These are phyloP conservation scores for Drosophila fuyamai DNA, from an alignment of 1,140 invertebrate species.

Conservation along the genomic window DNA sequence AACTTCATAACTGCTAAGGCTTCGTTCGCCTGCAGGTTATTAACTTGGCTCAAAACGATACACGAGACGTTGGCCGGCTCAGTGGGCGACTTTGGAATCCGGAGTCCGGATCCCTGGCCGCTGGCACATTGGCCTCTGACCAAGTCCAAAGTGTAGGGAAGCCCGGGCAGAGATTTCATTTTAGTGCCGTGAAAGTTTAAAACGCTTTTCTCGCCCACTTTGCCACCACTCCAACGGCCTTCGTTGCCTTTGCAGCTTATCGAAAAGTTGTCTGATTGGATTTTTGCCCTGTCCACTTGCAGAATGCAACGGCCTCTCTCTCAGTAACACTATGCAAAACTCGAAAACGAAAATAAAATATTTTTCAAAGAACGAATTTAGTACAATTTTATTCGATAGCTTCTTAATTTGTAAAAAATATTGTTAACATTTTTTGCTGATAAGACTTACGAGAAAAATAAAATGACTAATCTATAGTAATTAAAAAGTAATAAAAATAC, in stretches of 20 bases:
- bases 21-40: slow-evolving; percentile 66
- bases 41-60: slow-evolving; percentile 78
- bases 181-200: slow-evolving; percentile 68
- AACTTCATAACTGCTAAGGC: slow-evolving; percentile 79
- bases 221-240: slow-evolving; percentile 5
- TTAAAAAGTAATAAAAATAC: neutral
- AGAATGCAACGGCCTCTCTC: slow-evolving; percentile 44
- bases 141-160: slow-evolving; percentile 23
- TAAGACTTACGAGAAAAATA: no score
- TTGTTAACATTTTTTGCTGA: no score
- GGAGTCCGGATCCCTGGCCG: slow-evolving; percentile 4
- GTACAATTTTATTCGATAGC: no score
- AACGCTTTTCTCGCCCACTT: slow-evolving; percentile 52
- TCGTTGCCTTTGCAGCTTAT: slow-evolving; percentile 74
- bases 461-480: no score
- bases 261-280: slow-evolving; percentile 80
- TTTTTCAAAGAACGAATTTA: no score
- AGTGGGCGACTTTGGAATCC: neutral
- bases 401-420: no score
- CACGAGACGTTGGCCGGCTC: slow-evolving; percentile 50
- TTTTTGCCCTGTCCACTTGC: slow-evolving; percentile 58
- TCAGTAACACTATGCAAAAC: neutral
- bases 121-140: slow-evolving; percentile 28
- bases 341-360: neutral
- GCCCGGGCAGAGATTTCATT: slow-evolving; percentile 64